Conservation (phyloP, 1,140 invertebrate species). For the Rhopalosiphum padi region DNA sequence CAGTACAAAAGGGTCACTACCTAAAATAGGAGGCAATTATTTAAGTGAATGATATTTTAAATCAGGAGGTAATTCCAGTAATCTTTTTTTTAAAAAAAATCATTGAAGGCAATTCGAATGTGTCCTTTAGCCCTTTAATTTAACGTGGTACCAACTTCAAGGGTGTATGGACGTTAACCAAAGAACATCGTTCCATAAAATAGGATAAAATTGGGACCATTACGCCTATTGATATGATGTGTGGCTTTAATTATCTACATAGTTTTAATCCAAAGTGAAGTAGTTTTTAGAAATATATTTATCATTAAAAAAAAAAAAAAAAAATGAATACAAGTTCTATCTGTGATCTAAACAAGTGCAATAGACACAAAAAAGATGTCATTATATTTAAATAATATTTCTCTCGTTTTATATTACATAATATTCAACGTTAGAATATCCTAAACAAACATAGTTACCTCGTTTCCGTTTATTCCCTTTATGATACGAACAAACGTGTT, state of each 20-base stretch:
- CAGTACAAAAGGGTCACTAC: too few species aligned
- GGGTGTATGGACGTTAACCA: not conserved
- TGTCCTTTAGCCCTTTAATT: not conserved
- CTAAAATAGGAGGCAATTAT: too few species aligned
- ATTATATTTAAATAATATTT: conserved; percentile 38
- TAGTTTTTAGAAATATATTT: conserved; percentile 1
- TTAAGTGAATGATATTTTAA: too few species aligned
- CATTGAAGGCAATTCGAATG: too few species aligned
- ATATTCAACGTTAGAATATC: not conserved
- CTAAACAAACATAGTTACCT: conserved; percentile 34
- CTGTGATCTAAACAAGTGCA: conserved; percentile 53
- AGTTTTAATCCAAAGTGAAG: not conserved
- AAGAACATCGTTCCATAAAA: not conserved
- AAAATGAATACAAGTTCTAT: conserved; percentile 33
- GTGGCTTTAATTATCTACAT: not conserved
- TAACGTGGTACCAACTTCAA: not conserved
- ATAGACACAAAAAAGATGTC: conserved; percentile 31
- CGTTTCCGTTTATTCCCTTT: not conserved
- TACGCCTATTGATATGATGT: not conserved
- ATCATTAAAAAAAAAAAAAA: not conserved
- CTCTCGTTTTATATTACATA: not conserved
- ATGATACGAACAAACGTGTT: conserved; percentile 21
- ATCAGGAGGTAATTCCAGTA: too few species aligned
- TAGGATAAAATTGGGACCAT: conserved; percentile 24
- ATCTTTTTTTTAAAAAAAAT: too few species aligned